Conservation (phyloP, 2,888 invertebrate genomes). For the Coenonympha arcania region DNA sequence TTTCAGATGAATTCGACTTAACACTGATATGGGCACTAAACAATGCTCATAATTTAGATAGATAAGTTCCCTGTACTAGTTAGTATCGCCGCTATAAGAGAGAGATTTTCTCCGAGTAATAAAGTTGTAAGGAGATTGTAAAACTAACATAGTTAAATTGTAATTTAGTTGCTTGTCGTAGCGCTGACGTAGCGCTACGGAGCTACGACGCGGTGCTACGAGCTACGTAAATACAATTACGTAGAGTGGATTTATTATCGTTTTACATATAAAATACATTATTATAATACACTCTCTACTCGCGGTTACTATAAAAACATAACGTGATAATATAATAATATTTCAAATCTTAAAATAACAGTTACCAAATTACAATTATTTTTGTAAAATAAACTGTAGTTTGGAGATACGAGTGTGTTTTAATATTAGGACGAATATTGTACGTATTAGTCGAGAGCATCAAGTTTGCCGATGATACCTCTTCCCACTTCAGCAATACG, state of each 20-base stretch:
- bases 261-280: constrained; percentile 14
- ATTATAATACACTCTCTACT: constrained; percentile 6
- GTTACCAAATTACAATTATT: too few relatives aligned
- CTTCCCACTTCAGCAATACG: too few relatives aligned
- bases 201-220: constrained; percentile 14
- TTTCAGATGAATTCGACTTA: too few relatives aligned
- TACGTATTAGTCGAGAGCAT: too few relatives aligned
- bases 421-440: too few relatives aligned
- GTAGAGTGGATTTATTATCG: constrained; percentile 20
- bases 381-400: too few relatives aligned
- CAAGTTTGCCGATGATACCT: too few relatives aligned
- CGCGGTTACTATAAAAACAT: too few relatives aligned
- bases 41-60: background rate
- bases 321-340: too few relatives aligned
- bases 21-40: background rate
- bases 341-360: too few relatives aligned
- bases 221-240: constrained; percentile 22
- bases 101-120: background rate
- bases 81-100: background rate
- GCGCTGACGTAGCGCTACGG: constrained; percentile 5
- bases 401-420: too few relatives aligned
- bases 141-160: constrained; percentile 7
- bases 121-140: background rate
- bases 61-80: background rate
- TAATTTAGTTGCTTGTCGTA: constrained; percentile 8